Evolutionary conservation across 2,797 vertebrate genomes (phyloP), one percentile per base, ranked within the genome.

Genomic region (Myotis myotis): DNA sequence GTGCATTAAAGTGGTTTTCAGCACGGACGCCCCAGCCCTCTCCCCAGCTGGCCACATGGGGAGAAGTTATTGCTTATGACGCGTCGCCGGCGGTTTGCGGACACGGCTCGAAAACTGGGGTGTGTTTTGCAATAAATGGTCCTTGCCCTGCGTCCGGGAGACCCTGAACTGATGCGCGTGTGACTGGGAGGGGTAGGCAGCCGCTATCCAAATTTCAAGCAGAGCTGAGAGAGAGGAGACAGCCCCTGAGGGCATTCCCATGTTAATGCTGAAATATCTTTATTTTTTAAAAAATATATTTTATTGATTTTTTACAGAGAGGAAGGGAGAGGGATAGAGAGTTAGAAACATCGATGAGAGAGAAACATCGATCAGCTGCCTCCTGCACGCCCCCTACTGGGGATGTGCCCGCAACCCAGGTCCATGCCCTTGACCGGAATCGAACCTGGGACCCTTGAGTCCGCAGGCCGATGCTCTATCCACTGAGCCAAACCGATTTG

Each of bases 221-320:
- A 38, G 0, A 70, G 57, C 6, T 23, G 1, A 51, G 44, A 81
- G 16, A 53, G 4, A 8, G 0, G 6, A 55, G 5, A 0, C 7
- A 20, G 4, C 20, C 7, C 60, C 76, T 10, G 23, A 57, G 10
- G 10, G 11, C 30, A 15, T 3, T 19, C 38, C 12, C 1, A 4
- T 3, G 6, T 23, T 36, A 2, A 11, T 8, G 53, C 53, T 49
- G 15, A 51, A 4, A 8, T 36, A 8, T 8, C 28, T 64, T 70
- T 47, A 47, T 47, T 47, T 44, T 47, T 5, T 5, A 38, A 38
- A 38, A 38, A 38, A 38, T 38, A 6, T 38, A 38, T 38, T 38
- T 6, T 6, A 38, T 38, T 38, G 38, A 38, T 38, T 38, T 6
- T 38, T 38, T 38, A 38, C 38, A 38, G 38, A 38, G 38, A 38